phyloP scores from a whole-genome alignment of 2,113 vertebrate species.

The Hipposideros armiger region DNA sequence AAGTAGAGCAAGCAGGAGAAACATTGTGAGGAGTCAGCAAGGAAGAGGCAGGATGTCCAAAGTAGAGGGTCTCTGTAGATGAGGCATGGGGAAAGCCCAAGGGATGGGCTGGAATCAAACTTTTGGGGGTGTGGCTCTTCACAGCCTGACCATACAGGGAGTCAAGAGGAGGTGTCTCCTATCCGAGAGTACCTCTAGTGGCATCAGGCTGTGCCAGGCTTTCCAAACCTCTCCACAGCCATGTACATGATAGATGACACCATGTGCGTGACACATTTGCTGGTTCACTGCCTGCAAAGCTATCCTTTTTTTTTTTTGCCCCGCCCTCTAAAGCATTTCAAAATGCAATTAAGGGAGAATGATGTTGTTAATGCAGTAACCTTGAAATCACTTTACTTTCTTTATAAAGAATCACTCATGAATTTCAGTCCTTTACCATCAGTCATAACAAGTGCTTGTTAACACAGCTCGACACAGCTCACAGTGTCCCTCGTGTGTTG shows the following conservation, averaged over 20 bases:
- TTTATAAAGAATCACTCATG: constrained; percentile 56
- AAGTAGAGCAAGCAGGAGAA: background rate
- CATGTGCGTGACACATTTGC: background rate
- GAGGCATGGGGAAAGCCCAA: background rate
- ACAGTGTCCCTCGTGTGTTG: background rate
- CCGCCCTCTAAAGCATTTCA: constrained; percentile 12
- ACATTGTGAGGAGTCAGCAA: background rate
- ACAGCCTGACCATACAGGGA: background rate
- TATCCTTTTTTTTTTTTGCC: background rate
- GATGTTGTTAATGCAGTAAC: constrained; percentile 68
- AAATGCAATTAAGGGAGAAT: constrained; percentile 73
- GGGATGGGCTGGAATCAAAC: background rate
- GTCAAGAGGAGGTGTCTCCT: background rate
- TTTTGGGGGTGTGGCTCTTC: background rate
- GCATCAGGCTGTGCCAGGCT: background rate
- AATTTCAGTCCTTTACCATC: constrained; percentile 46
- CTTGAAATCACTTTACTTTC: constrained; percentile 77
- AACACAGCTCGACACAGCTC: background rate
- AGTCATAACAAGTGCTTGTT: constrained; percentile 58
- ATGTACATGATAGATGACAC: background rate
- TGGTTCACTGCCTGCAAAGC: background rate
- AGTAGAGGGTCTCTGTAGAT: background rate
- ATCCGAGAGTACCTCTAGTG: background rate
- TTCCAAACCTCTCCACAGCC: background rate
- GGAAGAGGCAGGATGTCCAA: background rate